Evolutionary conservation across 1,140 invertebrate species (phyloP), one percentile per base, ranked within the genome.

Genomic region (Diuraphis noxia): DNA sequence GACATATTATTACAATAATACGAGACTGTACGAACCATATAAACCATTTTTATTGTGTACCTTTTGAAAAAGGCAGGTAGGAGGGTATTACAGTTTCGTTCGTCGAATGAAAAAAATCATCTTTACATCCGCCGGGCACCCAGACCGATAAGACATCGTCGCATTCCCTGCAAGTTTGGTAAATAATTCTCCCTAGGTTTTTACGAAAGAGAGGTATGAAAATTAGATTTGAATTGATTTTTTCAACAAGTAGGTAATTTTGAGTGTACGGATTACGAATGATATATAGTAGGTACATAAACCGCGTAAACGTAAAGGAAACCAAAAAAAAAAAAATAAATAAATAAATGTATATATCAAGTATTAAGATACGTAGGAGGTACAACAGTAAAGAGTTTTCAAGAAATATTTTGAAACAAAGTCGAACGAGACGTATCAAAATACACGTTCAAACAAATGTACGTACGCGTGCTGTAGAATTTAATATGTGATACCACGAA

Each of bases 151-250:
- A 49, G 3, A 49, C 19, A 2, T 5, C 10, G 19, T 3, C 10
- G 5, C 30, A 17, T n/a, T n/a, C 10, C 4, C 13, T n/a, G n/a
- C 10, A 4, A 30, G n/a, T n/a, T n/a, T 63, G 56, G 10, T 17
- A n/a, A 17, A 17, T n/a, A 13, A n/a, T n/a, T n/a, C 3, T 0
- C 5, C 30, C 0, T 63, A 0, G 30, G 17, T 1, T n/a, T n/a
- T 5, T 1, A n/a, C 3, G 19, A 6, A n/a, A 25, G 8, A 5
- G 10, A 63, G 30, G 30, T 63, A 1, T 4, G 0, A 63, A n/a
- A n/a, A 63, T n/a, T 63, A 4, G 5, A 63, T 63, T 63, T 63
- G 30, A n/a, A n/a, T n/a, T 63, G 1, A 63, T 63, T 63, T 63
- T 13, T 63, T 1, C 17, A 63, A 0, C 17, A 63, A 0, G 10